These are phyloP conservation scores for Onychostruthus taczanowskii DNA, from an alignment of 2,113 vertebrate genomes.

Conservation along the genomic window DNA sequence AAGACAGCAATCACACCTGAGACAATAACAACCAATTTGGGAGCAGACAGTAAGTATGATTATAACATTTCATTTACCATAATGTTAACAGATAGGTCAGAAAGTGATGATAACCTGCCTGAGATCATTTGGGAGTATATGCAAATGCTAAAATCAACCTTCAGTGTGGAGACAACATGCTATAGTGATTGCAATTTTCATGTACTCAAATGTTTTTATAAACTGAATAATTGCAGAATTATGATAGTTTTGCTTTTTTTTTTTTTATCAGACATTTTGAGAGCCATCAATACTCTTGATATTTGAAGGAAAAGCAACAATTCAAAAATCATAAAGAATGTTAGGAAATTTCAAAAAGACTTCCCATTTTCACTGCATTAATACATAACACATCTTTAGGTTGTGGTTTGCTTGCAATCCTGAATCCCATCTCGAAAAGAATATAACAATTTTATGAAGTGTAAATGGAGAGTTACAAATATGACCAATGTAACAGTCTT, in stretches of 20 bases:
- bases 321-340: background rate
- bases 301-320: background rate
- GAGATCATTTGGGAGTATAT: background rate
- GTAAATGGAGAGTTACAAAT: background rate
- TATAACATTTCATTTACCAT: background rate
- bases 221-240: background rate
- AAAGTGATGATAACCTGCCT: background rate
- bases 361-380: background rate
- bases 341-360: background rate
- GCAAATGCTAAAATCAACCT: background rate
- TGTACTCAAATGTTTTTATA: background rate
- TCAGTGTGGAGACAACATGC: background rate
- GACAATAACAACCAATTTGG: background rate
- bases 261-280: background rate
- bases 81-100: background rate
- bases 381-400: background rate
- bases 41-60: background rate
- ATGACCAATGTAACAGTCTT: background rate
- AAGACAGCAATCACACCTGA: background rate
- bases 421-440: background rate
- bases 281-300: accelerated
- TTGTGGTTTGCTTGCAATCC: background rate
- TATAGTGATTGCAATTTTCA: background rate
- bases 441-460: background rate
- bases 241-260: background rate